Percentiles rank a stretch among this genome's conserved stretches.
These are phyloP conservation scores for Lissonota sp. DNA, from an alignment of 2,888 invertebrate genomes.

Conservation along the genomic window DNA sequence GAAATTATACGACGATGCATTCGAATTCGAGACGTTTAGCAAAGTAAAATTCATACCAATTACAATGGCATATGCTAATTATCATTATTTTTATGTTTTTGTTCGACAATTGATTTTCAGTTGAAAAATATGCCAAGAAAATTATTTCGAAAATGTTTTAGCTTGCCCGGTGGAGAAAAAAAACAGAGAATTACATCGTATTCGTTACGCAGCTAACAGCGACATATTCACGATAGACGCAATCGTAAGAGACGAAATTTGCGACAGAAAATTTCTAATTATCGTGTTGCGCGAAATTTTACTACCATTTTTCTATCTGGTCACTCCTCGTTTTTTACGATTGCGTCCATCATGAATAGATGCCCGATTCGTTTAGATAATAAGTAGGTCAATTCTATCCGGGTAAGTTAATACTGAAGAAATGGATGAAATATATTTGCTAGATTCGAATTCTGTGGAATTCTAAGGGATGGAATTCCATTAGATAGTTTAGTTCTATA, in stretches of 20 bases:
- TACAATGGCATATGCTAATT: not conserved
- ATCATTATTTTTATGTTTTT: slow-evolving; percentile 2
- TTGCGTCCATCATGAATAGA: not conserved
- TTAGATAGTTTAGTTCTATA: slow-evolving; percentile 5
- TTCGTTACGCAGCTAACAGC: not conserved
- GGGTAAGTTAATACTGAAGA: slow-evolving; percentile 27
- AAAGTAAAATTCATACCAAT: not conserved
- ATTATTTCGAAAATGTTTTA: slow-evolving; percentile 26
- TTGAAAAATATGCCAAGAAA: slow-evolving; percentile 2
- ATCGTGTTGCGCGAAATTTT: not conserved
- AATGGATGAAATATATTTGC: not conserved
- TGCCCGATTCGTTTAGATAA: not conserved
- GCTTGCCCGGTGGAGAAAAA: slow-evolving; percentile 7
- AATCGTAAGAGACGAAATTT: slow-evolving; percentile 4
- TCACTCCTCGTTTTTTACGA: slow-evolving; percentile 2
- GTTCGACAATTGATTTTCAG: not conserved
- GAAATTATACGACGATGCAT: not conserved
- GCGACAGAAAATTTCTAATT: not conserved
- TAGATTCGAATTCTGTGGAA: slow-evolving; percentile 5
- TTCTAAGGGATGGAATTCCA: not conserved
- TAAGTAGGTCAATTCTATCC: not conserved
- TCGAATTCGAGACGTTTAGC: not conserved
- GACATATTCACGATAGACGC: not conserved
- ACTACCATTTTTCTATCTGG: not conserved
- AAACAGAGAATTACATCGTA: not conserved